Evolutionary conservation across 2,888 invertebrate species (phyloP).

Genomic region (Ochlodes sylvanus): DNA sequence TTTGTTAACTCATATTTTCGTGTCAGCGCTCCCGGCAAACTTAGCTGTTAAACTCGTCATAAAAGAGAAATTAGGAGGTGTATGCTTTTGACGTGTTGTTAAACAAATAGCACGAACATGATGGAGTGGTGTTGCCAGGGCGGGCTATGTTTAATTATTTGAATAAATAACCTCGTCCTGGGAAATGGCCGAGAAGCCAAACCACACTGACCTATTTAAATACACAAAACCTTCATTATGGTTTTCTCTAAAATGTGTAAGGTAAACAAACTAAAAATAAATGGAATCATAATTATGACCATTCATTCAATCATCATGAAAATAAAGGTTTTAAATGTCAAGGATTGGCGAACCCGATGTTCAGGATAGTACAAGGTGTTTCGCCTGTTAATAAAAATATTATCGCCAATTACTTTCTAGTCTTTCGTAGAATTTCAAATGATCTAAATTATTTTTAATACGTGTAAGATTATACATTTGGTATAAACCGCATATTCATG

Average conservation of each 20-base stretch:
- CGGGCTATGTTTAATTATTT: neutral
- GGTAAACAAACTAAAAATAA: no score
- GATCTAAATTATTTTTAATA: no score
- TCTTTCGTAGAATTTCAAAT: no score
- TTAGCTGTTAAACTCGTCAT: conserved; percentile 52
- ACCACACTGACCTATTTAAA: conserved; percentile 1
- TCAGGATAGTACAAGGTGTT: no score
- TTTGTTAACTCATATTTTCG: conserved; percentile 5
- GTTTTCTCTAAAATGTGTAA: neutral
- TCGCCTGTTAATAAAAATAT: no score
- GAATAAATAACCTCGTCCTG: conserved; percentile 11
- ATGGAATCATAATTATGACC: no score
- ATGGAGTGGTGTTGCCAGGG: neutral
- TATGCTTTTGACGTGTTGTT: conserved; percentile 33
- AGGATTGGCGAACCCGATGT: no score
- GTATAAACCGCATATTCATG: no score
- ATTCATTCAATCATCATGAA: no score
- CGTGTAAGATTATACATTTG: no score
- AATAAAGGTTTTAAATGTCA: no score
- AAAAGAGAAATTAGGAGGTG: conserved; percentile 48
- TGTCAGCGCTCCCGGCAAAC: conserved; percentile 44
- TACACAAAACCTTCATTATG: neutral
- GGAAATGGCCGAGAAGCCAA: neutral
- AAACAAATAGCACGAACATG: conserved; percentile 4
- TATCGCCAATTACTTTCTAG: no score